Evolutionary conservation across 2,113 vertebrate genomes (phyloP).

Genomic region (Alethe diademata): DNA sequence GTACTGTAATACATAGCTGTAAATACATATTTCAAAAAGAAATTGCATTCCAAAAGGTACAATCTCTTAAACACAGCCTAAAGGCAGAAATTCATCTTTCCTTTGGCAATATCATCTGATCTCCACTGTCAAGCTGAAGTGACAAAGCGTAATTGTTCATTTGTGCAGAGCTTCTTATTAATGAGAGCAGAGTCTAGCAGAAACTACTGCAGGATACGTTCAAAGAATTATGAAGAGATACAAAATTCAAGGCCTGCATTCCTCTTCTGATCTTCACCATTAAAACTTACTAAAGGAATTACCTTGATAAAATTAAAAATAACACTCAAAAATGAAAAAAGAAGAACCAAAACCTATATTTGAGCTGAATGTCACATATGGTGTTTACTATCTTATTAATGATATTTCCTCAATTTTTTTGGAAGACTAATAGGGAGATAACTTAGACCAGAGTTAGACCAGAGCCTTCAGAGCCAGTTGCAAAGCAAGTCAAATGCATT

Average conservation of each 20-base stretch:
- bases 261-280: neutral
- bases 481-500: neutral
- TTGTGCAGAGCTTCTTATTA: neutral
- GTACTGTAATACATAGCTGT: neutral
- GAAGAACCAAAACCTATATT: neutral
- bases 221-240: neutral
- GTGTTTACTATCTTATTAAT: neutral
- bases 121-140: neutral
- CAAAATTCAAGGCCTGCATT: neutral
- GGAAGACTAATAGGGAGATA: neutral
- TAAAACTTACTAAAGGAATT: neutral
- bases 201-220: neutral
- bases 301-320: neutral
- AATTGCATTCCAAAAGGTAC: neutral
- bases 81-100: neutral
- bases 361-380: neutral
- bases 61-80: neutral
- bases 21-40: neutral
- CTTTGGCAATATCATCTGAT: neutral
- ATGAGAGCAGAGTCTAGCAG: neutral
- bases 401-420: neutral
- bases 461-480: neutral
- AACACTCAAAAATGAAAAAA: fast-evolving
- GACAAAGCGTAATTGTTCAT: neutral
- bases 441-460: neutral